Conservation (phyloP, 2,888 invertebrate genomes). For the Polyommatus iphigenia region DNA sequence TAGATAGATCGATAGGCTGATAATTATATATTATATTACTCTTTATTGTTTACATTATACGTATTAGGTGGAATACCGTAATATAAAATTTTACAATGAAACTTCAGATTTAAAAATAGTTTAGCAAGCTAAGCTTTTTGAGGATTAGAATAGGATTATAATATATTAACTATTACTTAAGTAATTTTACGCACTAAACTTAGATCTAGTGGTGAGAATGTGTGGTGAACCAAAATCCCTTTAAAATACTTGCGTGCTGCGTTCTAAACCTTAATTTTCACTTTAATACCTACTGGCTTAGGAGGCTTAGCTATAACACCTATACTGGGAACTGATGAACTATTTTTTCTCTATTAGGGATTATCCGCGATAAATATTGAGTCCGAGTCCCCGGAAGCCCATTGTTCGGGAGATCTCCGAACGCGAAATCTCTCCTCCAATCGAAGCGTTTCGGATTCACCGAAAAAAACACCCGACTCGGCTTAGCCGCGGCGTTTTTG, state of each 20-base stretch:
- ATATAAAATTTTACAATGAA: too few relatives aligned
- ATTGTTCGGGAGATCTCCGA: conserved; percentile 62
- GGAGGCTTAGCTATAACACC: conserved; percentile 3
- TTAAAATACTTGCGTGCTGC: neutral
- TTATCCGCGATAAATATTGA: conserved; percentile 61
- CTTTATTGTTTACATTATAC: neutral
- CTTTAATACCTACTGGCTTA: neutral
- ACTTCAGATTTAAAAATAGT: neutral
- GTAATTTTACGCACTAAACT: neutral
- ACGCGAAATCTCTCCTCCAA: conserved; percentile 70
- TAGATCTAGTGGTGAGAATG: neutral
- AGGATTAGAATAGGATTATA: neutral
- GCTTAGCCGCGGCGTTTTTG: conserved; percentile 74
- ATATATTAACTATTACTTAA: neutral
- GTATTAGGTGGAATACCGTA: too few relatives aligned
- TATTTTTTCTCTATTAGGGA: conserved; percentile 56
- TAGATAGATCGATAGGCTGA: too few relatives aligned
- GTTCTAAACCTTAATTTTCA: neutral
- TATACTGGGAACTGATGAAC: conserved; percentile 45
- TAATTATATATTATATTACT: too few relatives aligned
- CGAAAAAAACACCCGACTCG: conserved; percentile 62
- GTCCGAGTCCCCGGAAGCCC: conserved; percentile 66
- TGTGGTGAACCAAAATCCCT: neutral
- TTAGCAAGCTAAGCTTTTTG: neutral
- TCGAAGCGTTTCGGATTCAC: conserved; percentile 72